Base-by-base conservation (phyloP, 2,113 vertebrate species). In the Puffinus mauretanicus region DNA sequence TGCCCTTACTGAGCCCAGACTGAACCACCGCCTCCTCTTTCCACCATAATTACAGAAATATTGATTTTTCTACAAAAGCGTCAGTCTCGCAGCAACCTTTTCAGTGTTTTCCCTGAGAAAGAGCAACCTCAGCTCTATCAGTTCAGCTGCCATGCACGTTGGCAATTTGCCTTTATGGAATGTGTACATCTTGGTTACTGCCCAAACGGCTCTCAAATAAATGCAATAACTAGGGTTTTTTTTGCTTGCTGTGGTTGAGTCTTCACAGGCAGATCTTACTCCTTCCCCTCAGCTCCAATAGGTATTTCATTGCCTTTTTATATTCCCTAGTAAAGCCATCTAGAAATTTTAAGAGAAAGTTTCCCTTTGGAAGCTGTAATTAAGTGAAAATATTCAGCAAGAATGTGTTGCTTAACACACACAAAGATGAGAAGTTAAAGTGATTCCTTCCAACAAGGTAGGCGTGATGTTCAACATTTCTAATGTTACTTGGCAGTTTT, bases 61-160 rank as follows among this genome's bases (percentile, higher is more conserved):
- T 0, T 30, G 20, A 8, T 34, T 40, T 89, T 62, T 54, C 60
- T 8, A 4, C 21, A 20, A 38, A 65, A 21, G 15, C 58, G 71
- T 82, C 30, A 25, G 21, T 32, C 10, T 66, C 5, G 5, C 36
- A 52, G 47, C 21, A 71, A 67, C 30, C 18, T 76, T 71, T 67
- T 46, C 44, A 30, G 11, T 9, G 19, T 69, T 60, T 72, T 85
- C 52, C 27, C 52, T 22, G 24, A 54, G 57, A 71, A 85, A 76
- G n/a, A 20, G 22, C 66, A 93, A 19, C 40, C 38, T 67, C 42
- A 38, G 40, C 10, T 55, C 21, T 82, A 25, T 21, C 51, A 75
- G 10, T 32, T 64, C 40, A 58, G 36, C 27, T 79, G 13, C 70
- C 2, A 0, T 8, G 44, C 11, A 34, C 0, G 0, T 8, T 55